Evolutionary conservation across 2,113 vertebrate genomes (phyloP), one percentile per base, ranked within the genome.

Genomic region (Indri indri): DNA sequence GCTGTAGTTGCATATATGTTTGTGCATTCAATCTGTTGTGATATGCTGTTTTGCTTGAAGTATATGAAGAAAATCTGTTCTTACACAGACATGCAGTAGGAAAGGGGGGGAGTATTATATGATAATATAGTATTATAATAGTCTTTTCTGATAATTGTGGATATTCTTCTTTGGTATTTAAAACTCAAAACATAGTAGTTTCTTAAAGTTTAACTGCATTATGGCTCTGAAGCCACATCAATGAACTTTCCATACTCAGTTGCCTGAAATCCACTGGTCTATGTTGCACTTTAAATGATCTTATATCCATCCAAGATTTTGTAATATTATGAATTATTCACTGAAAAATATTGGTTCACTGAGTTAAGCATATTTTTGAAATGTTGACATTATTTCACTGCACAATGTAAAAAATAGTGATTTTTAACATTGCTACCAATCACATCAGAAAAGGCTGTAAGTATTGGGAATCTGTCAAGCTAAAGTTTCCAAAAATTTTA

Each of bases 401-500:
- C 37, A 37, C 1, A 4, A 34, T 45, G 88, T 86, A 18, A 84
- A 88, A 71, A 57, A 80, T 18, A 65, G 23, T 32, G 8, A 32
- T 34, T 61, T 76, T 93, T 86, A 65, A 57, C 34, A 30, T 71
- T 30, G 52, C 18, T 71, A 90, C 37, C 13, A 63, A 68, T 86
- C 47, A 81, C 3, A 74, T 52, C 9, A 91, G 61, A 88, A 89
- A 83, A 94, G 37, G 40, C 14, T 90, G 27, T 92, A 61, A 42
- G 40, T 81, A 73, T 73, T 93, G 40, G 42, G 16, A 86, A 82
- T 91, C 42, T 93, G 45, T 86, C 47, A 73, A 90, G 71, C 10
- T 79, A 27, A 85, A 79, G 54, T 91, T 96, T 91, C 34, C 66
- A 5, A 88, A 88, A 93, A 85, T 77, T 85, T 57, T 52, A 86